These are phyloP conservation scores for Mycalesis mineus DNA, from an alignment of 2,888 invertebrate genomes.

Conservation along the genomic window DNA sequence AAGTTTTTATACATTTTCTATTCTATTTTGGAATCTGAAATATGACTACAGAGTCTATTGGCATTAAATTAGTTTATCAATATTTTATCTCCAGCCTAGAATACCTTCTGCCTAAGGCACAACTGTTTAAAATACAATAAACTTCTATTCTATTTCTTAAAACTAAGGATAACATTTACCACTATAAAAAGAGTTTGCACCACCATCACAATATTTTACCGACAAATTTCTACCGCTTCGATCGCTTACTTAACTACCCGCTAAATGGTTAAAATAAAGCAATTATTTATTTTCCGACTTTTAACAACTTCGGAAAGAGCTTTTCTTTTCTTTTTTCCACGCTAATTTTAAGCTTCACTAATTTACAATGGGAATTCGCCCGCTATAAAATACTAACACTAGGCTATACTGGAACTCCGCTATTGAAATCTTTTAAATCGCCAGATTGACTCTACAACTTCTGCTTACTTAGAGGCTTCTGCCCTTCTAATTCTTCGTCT, in stretches of 20 bases:
- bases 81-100: conserved; percentile 30
- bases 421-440: conserved; percentile 54
- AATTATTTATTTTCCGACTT: conserved; percentile 37
- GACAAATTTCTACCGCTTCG: conserved; percentile 29
- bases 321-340: conserved; percentile 23
- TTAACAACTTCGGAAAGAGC: conserved; percentile 33
- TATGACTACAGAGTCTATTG: conserved; percentile 29
- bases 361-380: conserved; percentile 60
- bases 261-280: conserved; percentile 32
- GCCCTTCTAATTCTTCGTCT: conserved; percentile 56
- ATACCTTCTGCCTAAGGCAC: conserved; percentile 56
- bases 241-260: conserved; percentile 31
- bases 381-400: conserved; percentile 55
- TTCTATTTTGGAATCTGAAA: conserved; percentile 43
- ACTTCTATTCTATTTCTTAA: conserved; percentile 57
- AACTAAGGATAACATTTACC: conserved; percentile 55
- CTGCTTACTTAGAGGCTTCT: conserved; percentile 45
- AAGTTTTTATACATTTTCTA: conserved; percentile 49
- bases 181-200: conserved; percentile 71
- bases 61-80: conserved; percentile 23
- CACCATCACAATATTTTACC: conserved; percentile 66
- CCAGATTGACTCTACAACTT: conserved; percentile 60
- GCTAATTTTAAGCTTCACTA: conserved; percentile 59
- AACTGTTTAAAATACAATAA: conserved; percentile 45
- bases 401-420: conserved; percentile 55